Conservation (phyloP, 1,140 invertebrate genomes). For the Hylaeus anthracinus region DNA sequence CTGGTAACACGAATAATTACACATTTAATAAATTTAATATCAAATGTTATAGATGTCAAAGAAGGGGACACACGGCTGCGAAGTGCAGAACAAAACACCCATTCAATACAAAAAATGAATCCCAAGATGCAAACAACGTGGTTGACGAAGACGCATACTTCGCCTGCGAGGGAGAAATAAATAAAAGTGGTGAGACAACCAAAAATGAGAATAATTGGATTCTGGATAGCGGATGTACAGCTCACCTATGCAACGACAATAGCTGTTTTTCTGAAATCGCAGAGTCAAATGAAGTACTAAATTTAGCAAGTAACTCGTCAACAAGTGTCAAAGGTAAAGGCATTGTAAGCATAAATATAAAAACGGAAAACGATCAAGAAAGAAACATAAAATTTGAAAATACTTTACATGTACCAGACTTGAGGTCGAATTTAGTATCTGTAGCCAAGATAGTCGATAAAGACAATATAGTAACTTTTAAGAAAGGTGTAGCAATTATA, state of each 20-base stretch:
- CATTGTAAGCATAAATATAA: neutral
- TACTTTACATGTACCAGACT: neutral
- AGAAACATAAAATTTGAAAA: neutral
- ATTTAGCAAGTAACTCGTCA: neutral
- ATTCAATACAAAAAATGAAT: too few relatives aligned
- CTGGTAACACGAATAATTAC: too few relatives aligned
- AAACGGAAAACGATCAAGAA: neutral
- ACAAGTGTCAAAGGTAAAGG: neutral
- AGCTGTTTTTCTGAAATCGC: neutral
- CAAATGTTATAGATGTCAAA: too few relatives aligned
- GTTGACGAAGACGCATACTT: too few relatives aligned
- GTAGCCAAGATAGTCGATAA: conserved; percentile 49
- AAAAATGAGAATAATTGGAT: too few relatives aligned
- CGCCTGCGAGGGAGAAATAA: too few relatives aligned
- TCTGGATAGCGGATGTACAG: conserved; percentile 12
- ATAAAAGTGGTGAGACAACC: too few relatives aligned
- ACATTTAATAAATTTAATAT: too few relatives aligned
- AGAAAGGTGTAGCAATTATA: neutral
- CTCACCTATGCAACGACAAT: neutral
- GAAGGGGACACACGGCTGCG: too few relatives aligned
- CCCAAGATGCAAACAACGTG: too few relatives aligned
- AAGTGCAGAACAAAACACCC: too few relatives aligned
- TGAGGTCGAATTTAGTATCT: conserved; percentile 12
- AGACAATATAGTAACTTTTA: conserved; percentile 30
- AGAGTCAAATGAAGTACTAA: neutral